Percentiles rank a stretch among this genome's conserved stretches.
These are phyloP conservation scores for Nemotelus nigrinus DNA, from an alignment of 2,888 invertebrate genomes.

Conservation along the genomic window DNA sequence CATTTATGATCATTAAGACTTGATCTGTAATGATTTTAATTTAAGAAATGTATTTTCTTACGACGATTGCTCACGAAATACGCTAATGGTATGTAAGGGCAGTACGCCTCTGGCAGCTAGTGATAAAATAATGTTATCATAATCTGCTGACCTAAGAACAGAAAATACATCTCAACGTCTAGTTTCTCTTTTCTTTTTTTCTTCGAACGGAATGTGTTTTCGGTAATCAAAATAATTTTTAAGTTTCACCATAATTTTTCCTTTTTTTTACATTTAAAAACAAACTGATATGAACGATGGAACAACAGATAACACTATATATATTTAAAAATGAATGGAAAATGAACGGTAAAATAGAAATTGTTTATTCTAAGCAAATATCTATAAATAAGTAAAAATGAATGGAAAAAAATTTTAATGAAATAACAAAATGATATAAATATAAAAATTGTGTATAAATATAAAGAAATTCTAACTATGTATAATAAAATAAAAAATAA, in stretches of 20 bases:
- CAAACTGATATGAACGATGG: conserved; percentile 2
- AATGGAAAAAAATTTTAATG: conserved; percentile 53
- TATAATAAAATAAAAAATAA: too few species aligned
- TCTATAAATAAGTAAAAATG: conserved; percentile 44
- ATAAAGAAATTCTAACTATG: conserved; percentile 43
- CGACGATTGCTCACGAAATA: not conserved
- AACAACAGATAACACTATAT: conserved; percentile 4
- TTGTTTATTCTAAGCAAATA: conserved; percentile 37
- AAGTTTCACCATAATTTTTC: conserved; percentile 48
- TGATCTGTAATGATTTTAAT: conserved; percentile 12
- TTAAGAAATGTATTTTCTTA: conserved; percentile 33
- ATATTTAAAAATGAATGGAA: conserved; percentile 34
- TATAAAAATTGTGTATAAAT: conserved; percentile 54
- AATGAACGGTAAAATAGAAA: conserved; percentile 21
- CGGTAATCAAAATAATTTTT: conserved; percentile 49
- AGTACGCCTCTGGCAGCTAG: too few species aligned
- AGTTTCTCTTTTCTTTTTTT: conserved; percentile 39
- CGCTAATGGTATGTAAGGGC: too few species aligned
- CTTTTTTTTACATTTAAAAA: conserved; percentile 40
- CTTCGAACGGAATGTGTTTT: not conserved
- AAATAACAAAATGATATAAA: conserved; percentile 47
- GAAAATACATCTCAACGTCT: conserved; percentile 33
- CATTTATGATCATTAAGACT: not conserved
- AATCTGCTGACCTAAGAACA: not conserved
- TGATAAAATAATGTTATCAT: too few species aligned